phyloP scores from a whole-genome alignment of 2,797 vertebrate species.

The Pipistrellus kuhlii region DNA sequence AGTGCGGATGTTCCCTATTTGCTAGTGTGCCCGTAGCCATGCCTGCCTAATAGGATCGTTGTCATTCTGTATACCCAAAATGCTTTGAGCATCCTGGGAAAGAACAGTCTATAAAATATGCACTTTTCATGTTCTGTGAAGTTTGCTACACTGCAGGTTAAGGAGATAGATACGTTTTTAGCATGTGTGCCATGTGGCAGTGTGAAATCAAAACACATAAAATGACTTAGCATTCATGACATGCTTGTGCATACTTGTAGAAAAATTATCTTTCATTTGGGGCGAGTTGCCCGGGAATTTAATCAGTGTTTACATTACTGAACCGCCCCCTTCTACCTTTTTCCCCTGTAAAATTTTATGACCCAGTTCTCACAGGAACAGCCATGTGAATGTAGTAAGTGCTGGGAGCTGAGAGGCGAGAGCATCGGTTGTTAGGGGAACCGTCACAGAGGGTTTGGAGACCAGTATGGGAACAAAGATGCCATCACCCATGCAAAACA shows the following conservation, averaged over 20 bases:
- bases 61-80: conserved; percentile 36
- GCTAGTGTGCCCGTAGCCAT: not conserved
- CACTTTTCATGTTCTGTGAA: conserved; percentile 62
- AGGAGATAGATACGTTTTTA: conserved; percentile 70
- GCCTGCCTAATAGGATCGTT: conserved; percentile 27
- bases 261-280: conserved; percentile 80
- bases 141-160: conserved; percentile 73
- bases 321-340: conserved; percentile 63
- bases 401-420: not conserved
- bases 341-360: conserved; percentile 73
- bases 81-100: conserved; percentile 62
- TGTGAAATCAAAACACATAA: conserved; percentile 79
- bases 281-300: conserved; percentile 66
- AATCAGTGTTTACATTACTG: conserved; percentile 77
- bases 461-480: not conserved
- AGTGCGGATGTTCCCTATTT: not conserved
- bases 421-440: not conserved
- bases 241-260: conserved; percentile 72
- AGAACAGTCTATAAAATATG: conserved; percentile 59
- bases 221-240: conserved; percentile 81
- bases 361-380: conserved; percentile 69
- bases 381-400: not conserved
- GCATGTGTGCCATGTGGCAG: conserved; percentile 73
- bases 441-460: not conserved
- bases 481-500: not conserved